These are phyloP conservation scores for Dermatemys mawii DNA, from an alignment of 2,113 vertebrate genomes.

Conservation along the genomic window DNA sequence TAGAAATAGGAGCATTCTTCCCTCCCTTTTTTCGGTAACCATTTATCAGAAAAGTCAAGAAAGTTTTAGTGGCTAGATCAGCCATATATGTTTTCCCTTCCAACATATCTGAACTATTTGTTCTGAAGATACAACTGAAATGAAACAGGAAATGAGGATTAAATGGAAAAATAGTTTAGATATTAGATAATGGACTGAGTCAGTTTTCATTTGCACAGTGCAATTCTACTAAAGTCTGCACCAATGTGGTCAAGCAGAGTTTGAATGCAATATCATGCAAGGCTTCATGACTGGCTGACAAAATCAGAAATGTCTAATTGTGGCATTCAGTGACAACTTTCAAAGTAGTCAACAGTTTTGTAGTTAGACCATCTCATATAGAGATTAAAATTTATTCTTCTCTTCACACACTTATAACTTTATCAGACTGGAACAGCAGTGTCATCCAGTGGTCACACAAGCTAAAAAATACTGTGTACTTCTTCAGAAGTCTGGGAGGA, in stretches of 20 bases:
- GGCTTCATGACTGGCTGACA: background rate
- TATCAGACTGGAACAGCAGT: constrained; percentile 47
- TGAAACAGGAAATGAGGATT: too few relatives aligned
- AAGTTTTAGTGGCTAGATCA: too few relatives aligned
- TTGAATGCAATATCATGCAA: background rate
- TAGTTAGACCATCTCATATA: background rate
- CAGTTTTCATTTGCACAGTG: background rate
- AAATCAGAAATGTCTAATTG: background rate
- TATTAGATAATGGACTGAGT: too few relatives aligned
- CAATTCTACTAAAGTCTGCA: fast-evolving
- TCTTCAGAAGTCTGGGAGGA: background rate
- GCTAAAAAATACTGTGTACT: constrained; percentile 17
- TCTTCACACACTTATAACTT: background rate
- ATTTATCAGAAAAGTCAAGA: too few relatives aligned
- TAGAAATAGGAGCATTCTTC: too few relatives aligned
- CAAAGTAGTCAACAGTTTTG: background rate
- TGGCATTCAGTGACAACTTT: background rate
- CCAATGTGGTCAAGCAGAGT: background rate
- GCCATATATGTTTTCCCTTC: too few relatives aligned
- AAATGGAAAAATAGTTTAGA: too few relatives aligned
- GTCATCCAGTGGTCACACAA: constrained; percentile 22
- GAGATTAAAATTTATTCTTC: background rate
- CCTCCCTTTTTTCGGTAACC: too few relatives aligned
- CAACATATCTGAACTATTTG: too few relatives aligned
- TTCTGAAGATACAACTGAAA: too few relatives aligned